A percentile compares a stretch with the other conserved stretches of the same genome.
phyloP scores from a whole-genome alignment of 2,113 vertebrate species.

The Lampris megalopsis region DNA sequence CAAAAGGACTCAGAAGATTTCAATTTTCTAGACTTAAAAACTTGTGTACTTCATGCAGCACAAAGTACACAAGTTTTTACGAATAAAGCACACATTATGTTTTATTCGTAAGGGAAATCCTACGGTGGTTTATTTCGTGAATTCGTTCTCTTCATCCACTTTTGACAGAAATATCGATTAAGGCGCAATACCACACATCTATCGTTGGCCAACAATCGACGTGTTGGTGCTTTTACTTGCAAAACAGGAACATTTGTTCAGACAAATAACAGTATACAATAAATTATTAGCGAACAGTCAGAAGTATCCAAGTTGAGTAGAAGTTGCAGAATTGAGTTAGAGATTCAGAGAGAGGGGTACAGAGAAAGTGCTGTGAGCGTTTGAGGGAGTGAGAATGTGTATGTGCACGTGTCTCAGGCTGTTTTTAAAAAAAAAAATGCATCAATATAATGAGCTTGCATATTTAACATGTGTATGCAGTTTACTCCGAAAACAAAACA shows the following conservation, averaged over 20 bases:
- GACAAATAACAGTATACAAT: slow-evolving; percentile 59
- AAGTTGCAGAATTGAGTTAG: not conserved
- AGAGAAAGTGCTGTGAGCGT: not conserved
- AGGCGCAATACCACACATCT: too few relatives aligned
- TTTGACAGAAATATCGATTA: too few relatives aligned
- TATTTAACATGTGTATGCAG: not conserved
- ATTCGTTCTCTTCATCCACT: too few relatives aligned
- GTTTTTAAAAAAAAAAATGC: not conserved
- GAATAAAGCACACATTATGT: too few relatives aligned
- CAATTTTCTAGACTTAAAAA: too few relatives aligned
- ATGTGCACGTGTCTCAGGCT: not conserved
- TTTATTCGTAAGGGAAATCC: too few relatives aligned
- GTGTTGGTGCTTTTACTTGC: slow-evolving; percentile 12
- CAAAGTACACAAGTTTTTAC: too few relatives aligned
- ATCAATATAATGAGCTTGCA: not conserved
- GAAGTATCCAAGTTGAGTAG: not conserved
- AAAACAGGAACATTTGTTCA: slow-evolving; percentile 65
- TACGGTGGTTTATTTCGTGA: too few relatives aligned
- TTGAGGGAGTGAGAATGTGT: not conserved
- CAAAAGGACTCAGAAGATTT: too few relatives aligned
- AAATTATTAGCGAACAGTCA: slow-evolving; percentile 41
- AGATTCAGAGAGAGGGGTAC: not conserved
- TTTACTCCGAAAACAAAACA: not conserved
- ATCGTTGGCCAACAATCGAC: too few relatives aligned
- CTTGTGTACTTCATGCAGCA: too few relatives aligned